Conservation (phyloP, 2,888 invertebrate genomes). For the Calephelis perditalis region DNA sequence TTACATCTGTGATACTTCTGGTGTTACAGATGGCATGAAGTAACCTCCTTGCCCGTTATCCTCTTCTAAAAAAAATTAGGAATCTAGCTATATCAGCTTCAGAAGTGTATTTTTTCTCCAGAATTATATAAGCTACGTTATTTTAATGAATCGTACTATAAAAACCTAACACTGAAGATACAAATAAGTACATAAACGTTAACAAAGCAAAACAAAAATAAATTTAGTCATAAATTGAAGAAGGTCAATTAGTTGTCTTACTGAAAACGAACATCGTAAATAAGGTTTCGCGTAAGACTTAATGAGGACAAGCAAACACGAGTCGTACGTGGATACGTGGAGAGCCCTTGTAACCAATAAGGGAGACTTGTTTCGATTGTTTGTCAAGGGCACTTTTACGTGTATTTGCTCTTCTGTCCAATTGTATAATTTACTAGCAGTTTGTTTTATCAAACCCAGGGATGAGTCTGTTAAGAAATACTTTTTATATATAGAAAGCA, state of each 20-base stretch:
- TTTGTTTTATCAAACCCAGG: too few relatives aligned
- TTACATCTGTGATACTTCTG: too few relatives aligned
- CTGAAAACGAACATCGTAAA: constrained; percentile 68
- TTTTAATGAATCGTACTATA: too few relatives aligned
- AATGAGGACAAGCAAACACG: constrained; percentile 67
- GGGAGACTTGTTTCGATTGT: constrained; percentile 60
- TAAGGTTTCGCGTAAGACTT: constrained; percentile 61
- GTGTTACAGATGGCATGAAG: too few relatives aligned
- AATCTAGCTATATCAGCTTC: too few relatives aligned
- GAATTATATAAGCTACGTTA: too few relatives aligned
- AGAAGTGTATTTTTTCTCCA: too few relatives aligned
- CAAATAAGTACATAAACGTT: constrained; percentile 13
- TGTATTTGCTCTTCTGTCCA: constrained; percentile 47
- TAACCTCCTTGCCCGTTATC: too few relatives aligned
- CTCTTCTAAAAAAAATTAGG: too few relatives aligned
- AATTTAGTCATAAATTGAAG: constrained; percentile 17
- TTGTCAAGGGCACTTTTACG: constrained; percentile 42
- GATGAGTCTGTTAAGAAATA: too few relatives aligned
- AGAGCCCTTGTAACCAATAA: constrained; percentile 70
- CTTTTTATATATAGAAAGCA: too few relatives aligned
- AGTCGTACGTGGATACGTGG: constrained; percentile 50
- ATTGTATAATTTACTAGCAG: constrained; percentile 20
- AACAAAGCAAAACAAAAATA: constrained; percentile 8
- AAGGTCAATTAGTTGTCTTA: constrained; percentile 55
- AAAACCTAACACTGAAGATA: not conserved